Base-by-base conservation (phyloP, 1,140 invertebrate genomes). In the Bombyx mandarina region DNA sequence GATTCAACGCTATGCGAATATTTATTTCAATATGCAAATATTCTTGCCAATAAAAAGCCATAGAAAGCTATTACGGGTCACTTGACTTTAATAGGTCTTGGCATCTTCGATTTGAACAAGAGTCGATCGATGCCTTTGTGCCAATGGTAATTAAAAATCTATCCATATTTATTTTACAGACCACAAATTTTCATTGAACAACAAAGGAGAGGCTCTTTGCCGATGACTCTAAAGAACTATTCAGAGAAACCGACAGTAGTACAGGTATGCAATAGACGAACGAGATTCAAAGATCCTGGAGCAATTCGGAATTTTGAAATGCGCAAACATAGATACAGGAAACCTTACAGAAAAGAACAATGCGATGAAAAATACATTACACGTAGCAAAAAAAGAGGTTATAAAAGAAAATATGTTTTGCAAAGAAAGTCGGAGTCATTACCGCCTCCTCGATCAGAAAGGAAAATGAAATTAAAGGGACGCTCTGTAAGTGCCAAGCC, bases 121-220 rank as follows among this genome's bases (percentile, higher is more conserved):
- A 35, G 26, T 35, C 26, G 26, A 35, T 35, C 26, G 26, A 35
- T 35, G 4, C 26, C 26, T 3, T 35, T 35, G 2, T 35, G 26
- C 26, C 26, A 35, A 35, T 35, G 26, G 26, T 35, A 35, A 35
- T 35, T 35, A 35, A 35, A 35, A 35, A 35, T 35, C 26, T 35
- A 35, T 35, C 26, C 26, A 35, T 35, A 35, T 35, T 56, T 57
- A 64, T 8, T 47, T 60, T 43, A 22, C 56, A 67, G 69, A 61
- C 63, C 69, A 26, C 60, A 61, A 45, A 54, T 66, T 35, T 46
- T 48, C 45, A 52, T 65, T 9, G 62, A 65, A 54, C 52, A 73
- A 46, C 50, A 65, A 43, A 56, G 45, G 43, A 45, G 45, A 8
- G 51, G 63, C 1, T 57, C 66, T 43, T 57, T 58, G 6, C 62